phyloP scores from a whole-genome alignment of 2,797 vertebrate species.

The Caiman crocodilus region DNA sequence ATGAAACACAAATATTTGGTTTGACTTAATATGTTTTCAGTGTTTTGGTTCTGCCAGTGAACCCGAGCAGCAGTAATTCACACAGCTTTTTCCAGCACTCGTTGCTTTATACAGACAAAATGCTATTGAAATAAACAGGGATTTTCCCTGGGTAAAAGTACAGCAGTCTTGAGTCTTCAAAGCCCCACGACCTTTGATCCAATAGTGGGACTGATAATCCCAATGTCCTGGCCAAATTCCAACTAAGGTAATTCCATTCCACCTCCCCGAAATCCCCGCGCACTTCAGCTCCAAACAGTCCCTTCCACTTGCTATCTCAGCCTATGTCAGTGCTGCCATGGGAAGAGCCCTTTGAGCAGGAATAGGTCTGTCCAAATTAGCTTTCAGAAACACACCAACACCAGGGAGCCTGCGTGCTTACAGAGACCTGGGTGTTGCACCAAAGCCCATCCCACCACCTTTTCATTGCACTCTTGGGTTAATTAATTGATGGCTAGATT shows the following conservation, averaged over 20 bases:
- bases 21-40: no score
- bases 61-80: not conserved
- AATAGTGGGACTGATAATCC: not conserved
- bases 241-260: fast-evolving
- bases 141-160: fast-evolving
- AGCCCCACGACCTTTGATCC: not conserved
- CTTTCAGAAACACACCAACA: no score
- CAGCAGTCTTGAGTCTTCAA: not conserved
- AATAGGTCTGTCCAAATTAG: not conserved
- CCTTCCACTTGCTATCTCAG: not conserved
- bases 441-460: fast-evolving
- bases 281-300: not conserved
- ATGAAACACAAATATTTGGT: no score
- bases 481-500: fast-evolving
- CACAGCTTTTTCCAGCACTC: not conserved
- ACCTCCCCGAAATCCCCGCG: fast-evolving
- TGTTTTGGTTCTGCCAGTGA: no score
- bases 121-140: not conserved
- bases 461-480: fast-evolving
- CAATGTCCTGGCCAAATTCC: not conserved
- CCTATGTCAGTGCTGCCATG: not conserved
- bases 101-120: not conserved
- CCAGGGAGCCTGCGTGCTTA: not conserved
- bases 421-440: fast-evolving
- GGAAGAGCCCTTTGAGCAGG: fast-evolving